These are phyloP conservation scores for Podarcis raffonei DNA, from an alignment of 2,113 vertebrate species.

Conservation along the genomic window DNA sequence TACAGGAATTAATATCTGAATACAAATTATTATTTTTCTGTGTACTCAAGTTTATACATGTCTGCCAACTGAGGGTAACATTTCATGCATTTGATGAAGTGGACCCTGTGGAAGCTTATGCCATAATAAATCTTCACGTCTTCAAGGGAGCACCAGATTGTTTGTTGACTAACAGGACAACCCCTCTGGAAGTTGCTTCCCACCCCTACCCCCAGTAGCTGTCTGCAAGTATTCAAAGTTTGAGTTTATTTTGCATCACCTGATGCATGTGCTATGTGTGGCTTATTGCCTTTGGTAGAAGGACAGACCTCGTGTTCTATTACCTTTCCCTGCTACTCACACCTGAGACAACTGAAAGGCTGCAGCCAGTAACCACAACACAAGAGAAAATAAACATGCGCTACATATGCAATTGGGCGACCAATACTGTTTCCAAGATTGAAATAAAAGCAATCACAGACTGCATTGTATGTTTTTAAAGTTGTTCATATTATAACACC, in stretches of 20 bases:
- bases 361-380: background rate
- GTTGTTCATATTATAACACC: background rate
- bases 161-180: background rate
- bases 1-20: background rate
- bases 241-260: background rate
- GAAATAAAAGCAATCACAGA: background rate
- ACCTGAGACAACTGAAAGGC: background rate
- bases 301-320: background rate
- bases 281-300: background rate
- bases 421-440: background rate
- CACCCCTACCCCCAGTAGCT: background rate
- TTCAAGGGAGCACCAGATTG: background rate
- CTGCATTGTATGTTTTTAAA: background rate
- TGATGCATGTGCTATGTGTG: background rate
- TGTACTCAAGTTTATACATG: background rate
- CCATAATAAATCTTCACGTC: background rate
- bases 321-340: background rate
- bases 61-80: background rate
- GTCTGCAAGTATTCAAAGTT: background rate
- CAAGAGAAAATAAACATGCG: background rate
- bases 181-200: background rate
- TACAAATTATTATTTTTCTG: background rate
- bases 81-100: background rate
- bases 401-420: background rate
- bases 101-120: background rate